Evolutionary conservation across 2,113 vertebrate genomes (phyloP).

Genomic region (Chionodraco myersi): DNA sequence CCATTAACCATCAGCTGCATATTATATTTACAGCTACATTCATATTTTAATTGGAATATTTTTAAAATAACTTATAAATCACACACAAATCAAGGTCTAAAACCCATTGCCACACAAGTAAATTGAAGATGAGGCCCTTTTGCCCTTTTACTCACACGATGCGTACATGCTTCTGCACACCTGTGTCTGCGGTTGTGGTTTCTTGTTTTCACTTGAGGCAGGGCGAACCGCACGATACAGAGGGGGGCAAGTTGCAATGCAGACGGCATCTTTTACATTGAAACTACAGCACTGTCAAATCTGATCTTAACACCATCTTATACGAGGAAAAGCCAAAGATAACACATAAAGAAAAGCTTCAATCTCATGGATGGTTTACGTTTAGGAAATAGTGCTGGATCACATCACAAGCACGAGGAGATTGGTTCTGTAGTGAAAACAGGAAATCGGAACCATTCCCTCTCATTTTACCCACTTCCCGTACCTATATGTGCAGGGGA

Average conservation of each 20-base stretch:
- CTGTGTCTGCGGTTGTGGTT: slow-evolving; percentile 72
- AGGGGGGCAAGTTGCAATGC: not conserved
- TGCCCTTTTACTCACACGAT: not conserved
- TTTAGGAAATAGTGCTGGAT: no score
- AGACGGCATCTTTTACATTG: not conserved
- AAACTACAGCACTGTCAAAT: not conserved
- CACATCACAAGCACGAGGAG: not conserved
- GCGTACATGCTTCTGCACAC: slow-evolving; percentile 54
- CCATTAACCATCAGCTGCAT: no score
- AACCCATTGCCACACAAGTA: no score
- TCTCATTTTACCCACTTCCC: slow-evolving; percentile 70
- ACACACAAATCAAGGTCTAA: no score
- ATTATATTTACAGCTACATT: no score
- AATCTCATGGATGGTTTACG: not conserved
- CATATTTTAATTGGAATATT: no score
- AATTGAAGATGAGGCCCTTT: not conserved
- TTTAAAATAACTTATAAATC: no score
- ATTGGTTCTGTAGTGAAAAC: slow-evolving; percentile 52
- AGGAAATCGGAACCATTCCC: slow-evolving; percentile 69
- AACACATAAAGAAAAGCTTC: accelerated
- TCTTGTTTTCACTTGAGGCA: slow-evolving; percentile 59
- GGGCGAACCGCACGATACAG: slow-evolving; percentile 41
- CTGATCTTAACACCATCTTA: not conserved
- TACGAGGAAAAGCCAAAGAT: not conserved
- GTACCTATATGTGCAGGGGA: slow-evolving; percentile 62